Base-by-base conservation (phyloP, 2,113 vertebrate genomes). In the Mus spicilegus region DNA sequence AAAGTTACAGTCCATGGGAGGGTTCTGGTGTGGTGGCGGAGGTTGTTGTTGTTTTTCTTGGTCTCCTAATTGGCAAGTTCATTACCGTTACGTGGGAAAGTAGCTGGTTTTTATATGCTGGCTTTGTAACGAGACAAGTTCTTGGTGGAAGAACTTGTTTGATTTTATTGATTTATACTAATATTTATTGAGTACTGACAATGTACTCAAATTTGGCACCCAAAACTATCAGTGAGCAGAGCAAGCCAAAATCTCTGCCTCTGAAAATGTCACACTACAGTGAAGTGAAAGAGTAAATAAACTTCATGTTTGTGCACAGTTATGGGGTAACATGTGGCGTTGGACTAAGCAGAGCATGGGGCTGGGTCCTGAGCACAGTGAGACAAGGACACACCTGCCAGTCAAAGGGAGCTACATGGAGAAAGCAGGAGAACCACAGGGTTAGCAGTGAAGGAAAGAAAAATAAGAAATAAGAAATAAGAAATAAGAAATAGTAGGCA, bases 121-220 rank as follows among this genome's bases (percentile, higher is more conserved):
- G 58, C 33, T 61, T 42, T 42, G 58, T 28, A 85, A 63, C 14
- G 28, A 87, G 65, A 24, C 6, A 97, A 86, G n/a, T 77, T 93
- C 24, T 95, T 76, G 69, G 72, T 4, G 4, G 8, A 91, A 93
- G 24, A 11, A 33, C 75, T 42, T 54, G 65, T 85, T 82, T 94
- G 5, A 88, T 80, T 91, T 89, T 82, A 88, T 80, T 88, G 14
- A 65, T 28, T 86, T 92, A 90, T 54, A 80, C 63, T 51, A 93
- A 33, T n/a, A 94, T 30, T 70, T 70, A 94, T 0, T 72, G 87
- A 95, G 20, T n/a, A n/a, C 2, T 33, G 92, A 51, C 28, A 51
- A 70, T 51, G 12, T 81, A 90, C 17, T 77, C 51, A 54, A 4
- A 49, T 78, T 63, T 54, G 51, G 42, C 58, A 96, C 33, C 33